phyloP scores from a whole-genome alignment of 2,888 invertebrate genomes.

The Schizaphis graminum region DNA sequence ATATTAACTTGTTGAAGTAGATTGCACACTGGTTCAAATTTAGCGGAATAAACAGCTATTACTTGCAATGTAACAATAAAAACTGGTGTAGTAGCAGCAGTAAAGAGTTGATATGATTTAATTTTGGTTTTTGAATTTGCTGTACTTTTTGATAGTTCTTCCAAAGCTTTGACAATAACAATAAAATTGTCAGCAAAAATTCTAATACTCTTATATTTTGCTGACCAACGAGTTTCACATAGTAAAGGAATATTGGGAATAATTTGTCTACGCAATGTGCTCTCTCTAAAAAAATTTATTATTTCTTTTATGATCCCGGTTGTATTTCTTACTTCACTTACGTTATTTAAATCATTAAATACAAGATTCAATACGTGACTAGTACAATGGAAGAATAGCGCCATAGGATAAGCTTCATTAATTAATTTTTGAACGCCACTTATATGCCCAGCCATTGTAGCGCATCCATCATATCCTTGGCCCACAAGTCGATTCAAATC shows the following conservation, averaged over 20 bases:
- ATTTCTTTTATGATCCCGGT: constrained; percentile 49
- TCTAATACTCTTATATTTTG: constrained; percentile 54
- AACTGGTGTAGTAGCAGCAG: constrained; percentile 3
- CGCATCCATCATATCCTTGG: constrained; percentile 68
- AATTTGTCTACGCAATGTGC: constrained; percentile 55
- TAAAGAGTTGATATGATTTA: background rate
- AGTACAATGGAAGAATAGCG: constrained; percentile 67
- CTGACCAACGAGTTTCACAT: constrained; percentile 54
- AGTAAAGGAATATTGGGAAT: constrained; percentile 44
- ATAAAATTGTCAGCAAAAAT: constrained; percentile 46
- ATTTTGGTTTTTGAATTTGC: background rate
- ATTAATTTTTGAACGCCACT: constrained; percentile 67
- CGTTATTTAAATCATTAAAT: constrained; percentile 68
- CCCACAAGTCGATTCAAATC: constrained; percentile 64
- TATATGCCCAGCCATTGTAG: constrained; percentile 68
- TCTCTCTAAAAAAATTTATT: constrained; percentile 68
- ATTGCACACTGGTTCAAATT: too few species aligned
- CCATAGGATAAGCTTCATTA: constrained; percentile 58
- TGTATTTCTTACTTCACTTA: constrained; percentile 68
- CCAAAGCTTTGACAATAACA: constrained; percentile 47
- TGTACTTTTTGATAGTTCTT: constrained; percentile 46
- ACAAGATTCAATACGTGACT: constrained; percentile 68
- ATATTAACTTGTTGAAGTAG: too few species aligned
- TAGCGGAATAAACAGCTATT: too few species aligned
- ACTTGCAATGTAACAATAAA: too few species aligned